These are phyloP conservation scores for Drosophila histrio DNA, from an alignment of 2,888 invertebrate genomes.

Conservation along the genomic window DNA sequence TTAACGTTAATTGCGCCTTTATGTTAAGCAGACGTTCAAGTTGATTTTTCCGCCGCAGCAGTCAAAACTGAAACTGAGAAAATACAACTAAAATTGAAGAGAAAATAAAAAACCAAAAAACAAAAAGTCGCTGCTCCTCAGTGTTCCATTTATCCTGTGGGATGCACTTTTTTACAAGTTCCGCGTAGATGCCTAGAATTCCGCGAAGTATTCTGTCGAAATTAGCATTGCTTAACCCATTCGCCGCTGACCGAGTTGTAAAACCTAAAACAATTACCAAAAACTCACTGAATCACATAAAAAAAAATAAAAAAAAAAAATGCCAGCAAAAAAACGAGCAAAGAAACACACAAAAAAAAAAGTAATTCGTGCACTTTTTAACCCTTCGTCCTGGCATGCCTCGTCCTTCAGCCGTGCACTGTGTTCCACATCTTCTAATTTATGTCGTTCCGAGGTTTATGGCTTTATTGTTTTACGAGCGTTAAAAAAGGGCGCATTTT, in stretches of 20 bases:
- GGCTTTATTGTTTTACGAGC: conserved; percentile 75
- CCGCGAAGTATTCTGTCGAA: conserved; percentile 25
- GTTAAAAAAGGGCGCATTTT: conserved; percentile 56
- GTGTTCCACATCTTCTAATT: conserved; percentile 74
- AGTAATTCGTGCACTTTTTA: conserved; percentile 60
- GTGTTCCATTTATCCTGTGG: conserved; percentile 15
- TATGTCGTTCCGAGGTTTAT: conserved; percentile 69
- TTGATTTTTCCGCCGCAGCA: conserved; percentile 62
- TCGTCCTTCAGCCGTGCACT: conserved; percentile 29
- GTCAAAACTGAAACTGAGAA: conserved; percentile 35
- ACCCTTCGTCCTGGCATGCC: conserved; percentile 57
- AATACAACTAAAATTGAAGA: conserved; percentile 4
- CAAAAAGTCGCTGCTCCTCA: background rate
- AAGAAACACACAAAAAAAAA: conserved; percentile 37
- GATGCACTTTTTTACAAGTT: conserved; percentile 57
- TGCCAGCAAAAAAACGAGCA: conserved; percentile 1
- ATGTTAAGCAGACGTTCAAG: conserved; percentile 58
- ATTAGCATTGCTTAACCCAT: conserved; percentile 66
- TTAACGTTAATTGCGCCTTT: conserved; percentile 75
- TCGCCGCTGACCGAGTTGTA: conserved; percentile 65
- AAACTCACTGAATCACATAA: conserved; percentile 33
- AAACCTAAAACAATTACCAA: conserved; percentile 41
- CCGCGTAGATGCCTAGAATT: conserved; percentile 43
- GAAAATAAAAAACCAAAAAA: background rate
- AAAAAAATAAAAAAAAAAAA: conserved; percentile 22